Percentiles rank a stretch among this genome's conserved stretches.
Evolutionary conservation across 1,140 invertebrate species (phyloP).

Genomic region (Sitodiplosis mosellana): DNA sequence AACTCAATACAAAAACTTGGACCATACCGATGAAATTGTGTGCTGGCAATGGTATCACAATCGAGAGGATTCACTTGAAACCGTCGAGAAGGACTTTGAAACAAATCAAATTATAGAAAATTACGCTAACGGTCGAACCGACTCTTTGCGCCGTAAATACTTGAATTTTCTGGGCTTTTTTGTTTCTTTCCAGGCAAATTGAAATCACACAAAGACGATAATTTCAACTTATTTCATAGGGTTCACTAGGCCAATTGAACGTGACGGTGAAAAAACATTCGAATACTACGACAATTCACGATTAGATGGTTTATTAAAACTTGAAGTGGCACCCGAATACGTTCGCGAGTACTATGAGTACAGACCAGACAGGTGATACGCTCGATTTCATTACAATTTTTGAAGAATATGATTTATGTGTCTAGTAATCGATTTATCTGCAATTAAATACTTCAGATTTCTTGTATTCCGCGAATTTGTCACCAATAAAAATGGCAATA

Average conservation of each 20-base stretch:
- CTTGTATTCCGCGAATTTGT: not conserved
- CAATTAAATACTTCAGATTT: not conserved
- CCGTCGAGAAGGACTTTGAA: slow-evolving; percentile 35
- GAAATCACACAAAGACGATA: slow-evolving; percentile 6
- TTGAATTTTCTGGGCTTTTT: not conserved
- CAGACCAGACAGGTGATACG: too few relatives aligned
- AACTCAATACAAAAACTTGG: slow-evolving; percentile 46
- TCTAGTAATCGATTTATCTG: too few relatives aligned
- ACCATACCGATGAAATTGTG: slow-evolving; percentile 34
- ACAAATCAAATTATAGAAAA: slow-evolving; percentile 38
- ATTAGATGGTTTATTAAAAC: too few relatives aligned
- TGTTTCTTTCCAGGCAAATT: not conserved
- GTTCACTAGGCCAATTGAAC: not conserved
- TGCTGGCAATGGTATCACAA: slow-evolving; percentile 51
- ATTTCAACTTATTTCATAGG: slow-evolving; percentile 11
- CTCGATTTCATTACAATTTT: too few relatives aligned
- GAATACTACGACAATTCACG: not conserved
- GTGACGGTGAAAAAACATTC: not conserved
- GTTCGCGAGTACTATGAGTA: too few relatives aligned
- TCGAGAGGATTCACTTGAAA: slow-evolving; percentile 43
- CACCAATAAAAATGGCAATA: slow-evolving; percentile 24
- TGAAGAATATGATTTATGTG: too few relatives aligned
- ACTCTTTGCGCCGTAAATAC: slow-evolving; percentile 41
- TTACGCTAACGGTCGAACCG: slow-evolving; percentile 46
- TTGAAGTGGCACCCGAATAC: too few relatives aligned